A percentile compares a stretch with the other conserved stretches of the same genome.
phyloP scores from a whole-genome alignment of 2,888 invertebrate species.

The Chesias legatella region DNA sequence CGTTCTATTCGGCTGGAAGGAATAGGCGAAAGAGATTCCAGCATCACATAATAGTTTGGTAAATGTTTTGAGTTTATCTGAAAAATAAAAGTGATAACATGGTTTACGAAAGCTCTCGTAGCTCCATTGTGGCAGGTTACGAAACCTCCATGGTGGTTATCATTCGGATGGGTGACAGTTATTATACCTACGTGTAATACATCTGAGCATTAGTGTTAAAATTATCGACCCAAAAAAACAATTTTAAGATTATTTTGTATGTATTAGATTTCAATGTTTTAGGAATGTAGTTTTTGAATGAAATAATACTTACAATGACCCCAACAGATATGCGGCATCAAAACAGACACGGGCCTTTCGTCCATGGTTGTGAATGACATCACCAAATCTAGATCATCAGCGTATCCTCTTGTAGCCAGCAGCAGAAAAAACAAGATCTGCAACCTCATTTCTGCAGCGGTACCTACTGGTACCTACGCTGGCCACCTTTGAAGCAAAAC shows the following conservation, averaged over 20 bases:
- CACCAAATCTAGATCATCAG: slow-evolving; percentile 34
- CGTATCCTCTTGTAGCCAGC: neutral
- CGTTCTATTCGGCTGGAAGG: slow-evolving; percentile 50
- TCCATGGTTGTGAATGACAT: slow-evolving; percentile 49
- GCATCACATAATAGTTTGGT: slow-evolving; percentile 36
- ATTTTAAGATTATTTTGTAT: no score
- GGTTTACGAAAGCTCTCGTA: neutral
- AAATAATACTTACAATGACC: slow-evolving; percentile 45
- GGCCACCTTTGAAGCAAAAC: no score
- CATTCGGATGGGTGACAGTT: no score
- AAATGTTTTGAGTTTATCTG: slow-evolving; percentile 46
- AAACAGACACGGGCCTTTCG: slow-evolving; percentile 43
- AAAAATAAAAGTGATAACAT: slow-evolving; percentile 16
- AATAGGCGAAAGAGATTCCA: slow-evolving; percentile 38
- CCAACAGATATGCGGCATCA: slow-evolving; percentile 59
- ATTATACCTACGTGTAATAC: no score
- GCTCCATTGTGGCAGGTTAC: neutral
- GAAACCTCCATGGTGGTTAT: no score
- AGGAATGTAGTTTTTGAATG: no score
- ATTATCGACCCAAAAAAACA: no score
- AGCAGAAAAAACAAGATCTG: slow-evolving; percentile 4
- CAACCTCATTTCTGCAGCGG: slow-evolving; percentile 7
- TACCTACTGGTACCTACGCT: no score
- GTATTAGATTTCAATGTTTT: no score
- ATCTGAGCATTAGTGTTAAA: no score